Percentiles rank a stretch among this genome's conserved stretches.
Conservation (phyloP, 2,113 vertebrate species). For the Chamaea fasciata region DNA sequence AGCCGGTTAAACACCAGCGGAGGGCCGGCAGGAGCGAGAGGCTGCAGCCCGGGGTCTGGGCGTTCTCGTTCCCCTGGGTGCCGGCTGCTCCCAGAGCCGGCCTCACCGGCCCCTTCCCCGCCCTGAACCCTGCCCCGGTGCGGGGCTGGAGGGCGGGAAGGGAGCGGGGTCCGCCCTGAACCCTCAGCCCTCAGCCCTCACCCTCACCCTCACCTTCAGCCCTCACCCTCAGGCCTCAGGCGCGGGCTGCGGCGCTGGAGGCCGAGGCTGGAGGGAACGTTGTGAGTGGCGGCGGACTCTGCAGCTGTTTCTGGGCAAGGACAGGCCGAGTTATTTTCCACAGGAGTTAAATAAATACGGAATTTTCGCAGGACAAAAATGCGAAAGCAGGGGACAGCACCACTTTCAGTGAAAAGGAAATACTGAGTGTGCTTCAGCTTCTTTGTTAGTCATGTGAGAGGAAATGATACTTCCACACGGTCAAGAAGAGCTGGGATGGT, state of each 20-base stretch:
- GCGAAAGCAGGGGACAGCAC: neutral
- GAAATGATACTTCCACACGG: neutral
- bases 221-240: neutral
- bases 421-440: neutral
- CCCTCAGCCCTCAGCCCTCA: neutral
- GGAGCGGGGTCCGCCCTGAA: rapidly evolving
- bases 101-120: rapidly evolving
- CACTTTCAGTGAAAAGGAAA: neutral
- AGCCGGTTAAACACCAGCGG: neutral
- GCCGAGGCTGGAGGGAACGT: neutral
- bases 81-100: rapidly evolving
- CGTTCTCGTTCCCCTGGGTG: rapidly evolving
- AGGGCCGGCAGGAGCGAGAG: too few species aligned
- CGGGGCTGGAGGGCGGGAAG: too few species aligned
- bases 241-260: rapidly evolving
- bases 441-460: neutral
- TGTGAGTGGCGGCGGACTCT: neutral
- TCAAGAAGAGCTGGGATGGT: neutral
- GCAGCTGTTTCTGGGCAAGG: neutral
- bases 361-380: neutral
- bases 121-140: rapidly evolving
- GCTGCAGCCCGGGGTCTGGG: rapidly evolving
- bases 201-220: neutral
- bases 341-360: neutral
- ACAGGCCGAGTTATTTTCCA: neutral